Evolutionary conservation across 2,888 invertebrate species (phyloP).

Genomic region (Sinodicranocentrus sp.): DNA sequence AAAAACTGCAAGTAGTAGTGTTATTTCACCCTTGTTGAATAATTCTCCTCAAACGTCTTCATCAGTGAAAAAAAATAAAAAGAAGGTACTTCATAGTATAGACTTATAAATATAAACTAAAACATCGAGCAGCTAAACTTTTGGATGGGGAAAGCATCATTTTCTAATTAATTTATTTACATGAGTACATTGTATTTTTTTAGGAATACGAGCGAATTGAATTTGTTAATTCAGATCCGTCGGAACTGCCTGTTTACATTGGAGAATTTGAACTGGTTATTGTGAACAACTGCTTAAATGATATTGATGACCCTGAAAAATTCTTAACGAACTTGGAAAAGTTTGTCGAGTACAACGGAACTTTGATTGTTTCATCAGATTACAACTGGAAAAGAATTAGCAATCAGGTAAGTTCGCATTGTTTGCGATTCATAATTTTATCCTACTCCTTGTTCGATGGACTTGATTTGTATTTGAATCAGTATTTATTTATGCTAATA

Average conservation of each 20-base stretch:
- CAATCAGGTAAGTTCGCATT: slow-evolving; percentile 59
- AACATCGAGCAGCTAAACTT: too few relatives aligned
- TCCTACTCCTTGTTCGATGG: neutral
- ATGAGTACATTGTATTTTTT: too few relatives aligned
- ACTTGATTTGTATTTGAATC: too few relatives aligned
- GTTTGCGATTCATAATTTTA: slow-evolving; percentile 4
- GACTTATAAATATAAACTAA: too few relatives aligned
- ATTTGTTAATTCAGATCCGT: slow-evolving; percentile 69
- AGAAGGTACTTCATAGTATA: slow-evolving; percentile 2
- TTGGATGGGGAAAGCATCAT: too few relatives aligned
- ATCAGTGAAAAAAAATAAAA: slow-evolving; percentile 29
- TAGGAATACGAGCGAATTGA: slow-evolving; percentile 67
- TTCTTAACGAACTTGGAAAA: slow-evolving; percentile 62
- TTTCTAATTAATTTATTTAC: too few relatives aligned
- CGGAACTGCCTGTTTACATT: slow-evolving; percentile 49
- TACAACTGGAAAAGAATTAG: slow-evolving; percentile 73
- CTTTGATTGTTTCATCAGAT: slow-evolving; percentile 72
- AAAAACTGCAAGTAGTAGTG: slow-evolving; percentile 56
- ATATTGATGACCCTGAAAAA: slow-evolving; percentile 67
- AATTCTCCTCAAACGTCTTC: neutral
- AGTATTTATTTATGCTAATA: too few relatives aligned
- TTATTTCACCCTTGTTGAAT: slow-evolving; percentile 34
- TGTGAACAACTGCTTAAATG: slow-evolving; percentile 69
- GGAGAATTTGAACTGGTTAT: slow-evolving; percentile 71
- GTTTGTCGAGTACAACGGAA: slow-evolving; percentile 66